These are phyloP conservation scores for Herpailurus yagouaroundi DNA, from an alignment of 2,113 vertebrate species.

Conservation along the genomic window DNA sequence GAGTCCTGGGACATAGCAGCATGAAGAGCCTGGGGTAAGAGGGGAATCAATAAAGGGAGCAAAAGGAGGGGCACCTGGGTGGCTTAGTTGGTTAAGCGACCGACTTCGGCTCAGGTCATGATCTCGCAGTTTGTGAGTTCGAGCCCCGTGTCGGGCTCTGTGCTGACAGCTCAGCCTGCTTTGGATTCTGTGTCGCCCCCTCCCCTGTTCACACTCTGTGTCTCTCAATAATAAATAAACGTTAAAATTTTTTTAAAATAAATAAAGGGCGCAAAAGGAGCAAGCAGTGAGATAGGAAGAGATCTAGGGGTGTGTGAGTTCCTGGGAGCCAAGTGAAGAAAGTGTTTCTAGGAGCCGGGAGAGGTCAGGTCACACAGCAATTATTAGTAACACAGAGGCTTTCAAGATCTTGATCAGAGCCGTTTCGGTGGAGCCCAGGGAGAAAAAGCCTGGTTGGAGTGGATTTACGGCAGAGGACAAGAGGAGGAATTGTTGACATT, in stretches of 20 bases:
- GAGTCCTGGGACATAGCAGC: neutral
- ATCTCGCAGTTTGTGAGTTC: too few relatives aligned
- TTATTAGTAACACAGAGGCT: neutral
- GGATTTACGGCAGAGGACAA: neutral
- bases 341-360: neutral
- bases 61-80: neutral
- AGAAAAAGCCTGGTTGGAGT: neutral
- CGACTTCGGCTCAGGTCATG: too few relatives aligned
- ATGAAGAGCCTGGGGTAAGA: neutral
- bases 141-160: too few relatives aligned
- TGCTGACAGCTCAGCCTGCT: too few relatives aligned
- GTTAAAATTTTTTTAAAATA: too few relatives aligned
- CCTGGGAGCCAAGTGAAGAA: neutral
- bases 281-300: neutral
- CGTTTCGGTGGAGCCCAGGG: neutral
- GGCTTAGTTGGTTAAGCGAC: too few relatives aligned
- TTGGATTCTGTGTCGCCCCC: too few relatives aligned
- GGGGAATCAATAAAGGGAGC: neutral
- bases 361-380: neutral
- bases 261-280: neutral
- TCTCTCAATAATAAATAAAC: too few relatives aligned
- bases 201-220: too few relatives aligned
- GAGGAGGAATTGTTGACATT: neutral
- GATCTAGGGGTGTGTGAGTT: neutral
- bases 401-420: neutral